Conservation (phyloP, 2,113 vertebrate species). For the Pavo muticus region DNA sequence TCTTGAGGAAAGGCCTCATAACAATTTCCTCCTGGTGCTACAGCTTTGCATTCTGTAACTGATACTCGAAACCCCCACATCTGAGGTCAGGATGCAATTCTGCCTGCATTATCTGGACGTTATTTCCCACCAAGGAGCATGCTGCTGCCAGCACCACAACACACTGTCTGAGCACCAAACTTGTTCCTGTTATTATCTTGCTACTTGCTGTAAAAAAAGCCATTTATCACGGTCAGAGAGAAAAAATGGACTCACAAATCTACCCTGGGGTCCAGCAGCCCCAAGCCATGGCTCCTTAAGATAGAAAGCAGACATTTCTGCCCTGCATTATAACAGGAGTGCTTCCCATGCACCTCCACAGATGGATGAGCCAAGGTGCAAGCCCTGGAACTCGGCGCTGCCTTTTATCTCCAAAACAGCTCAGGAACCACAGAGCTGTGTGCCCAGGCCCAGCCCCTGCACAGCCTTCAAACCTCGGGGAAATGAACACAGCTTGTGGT, state of each 20-base stretch:
- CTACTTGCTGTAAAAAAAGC: background rate
- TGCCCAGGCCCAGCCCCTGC: background rate
- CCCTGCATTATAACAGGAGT: background rate
- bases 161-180: background rate
- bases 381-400: background rate
- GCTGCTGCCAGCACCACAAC: constrained; percentile 7
- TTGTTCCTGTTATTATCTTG: background rate
- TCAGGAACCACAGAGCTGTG: background rate
- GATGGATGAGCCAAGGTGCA: accelerated
- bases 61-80: background rate
- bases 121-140: background rate
- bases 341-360: background rate
- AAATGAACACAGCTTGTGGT: background rate
- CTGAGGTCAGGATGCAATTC: background rate
- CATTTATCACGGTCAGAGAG: background rate
- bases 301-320: background rate
- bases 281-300: background rate
- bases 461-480: background rate
- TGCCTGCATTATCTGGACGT: background rate
- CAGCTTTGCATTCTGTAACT: background rate
- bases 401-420: background rate
- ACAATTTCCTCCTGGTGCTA: background rate
- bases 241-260: background rate
- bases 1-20: constrained; percentile 34
- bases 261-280: background rate